Percentiles rank a stretch among this genome's conserved stretches.
Evolutionary conservation across 2,797 vertebrate genomes (phyloP).

Genomic region (Heteromormyrus szaboi): DNA sequence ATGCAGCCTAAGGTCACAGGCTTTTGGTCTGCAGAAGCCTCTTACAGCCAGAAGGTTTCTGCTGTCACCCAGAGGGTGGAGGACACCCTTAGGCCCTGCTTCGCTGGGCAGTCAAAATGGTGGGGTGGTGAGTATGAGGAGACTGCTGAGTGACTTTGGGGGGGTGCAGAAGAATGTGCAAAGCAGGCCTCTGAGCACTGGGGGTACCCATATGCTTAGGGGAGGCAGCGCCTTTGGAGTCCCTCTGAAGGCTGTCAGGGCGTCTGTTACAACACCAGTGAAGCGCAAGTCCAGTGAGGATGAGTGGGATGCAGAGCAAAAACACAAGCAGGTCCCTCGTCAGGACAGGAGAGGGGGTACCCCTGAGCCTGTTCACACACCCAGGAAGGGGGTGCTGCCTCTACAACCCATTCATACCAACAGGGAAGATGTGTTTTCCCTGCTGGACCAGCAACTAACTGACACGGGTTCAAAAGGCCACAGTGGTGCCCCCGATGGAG

Average conservation of each 20-base stretch:
- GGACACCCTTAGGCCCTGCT: constrained; percentile 22
- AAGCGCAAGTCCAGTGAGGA: neutral
- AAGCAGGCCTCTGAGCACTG: constrained; percentile 11
- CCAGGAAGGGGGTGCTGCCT: constrained; percentile 18
- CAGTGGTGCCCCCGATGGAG: neutral
- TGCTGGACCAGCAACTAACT: constrained; percentile 36
- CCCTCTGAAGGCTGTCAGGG: constrained; percentile 21
- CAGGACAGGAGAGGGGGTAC: neutral
- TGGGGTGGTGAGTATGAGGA: constrained; percentile 37
- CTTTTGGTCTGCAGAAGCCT: constrained; percentile 21
- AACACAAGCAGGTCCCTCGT: constrained; percentile 6
- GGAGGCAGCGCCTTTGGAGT: constrained; percentile 2
- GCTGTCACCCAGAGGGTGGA: constrained; percentile 14
- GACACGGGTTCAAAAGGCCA: neutral
- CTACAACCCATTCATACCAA: constrained; percentile 19
- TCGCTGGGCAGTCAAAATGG: constrained; percentile 13
- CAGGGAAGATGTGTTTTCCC: constrained; percentile 29
- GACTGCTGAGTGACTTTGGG: constrained; percentile 48
- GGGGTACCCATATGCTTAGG: neutral
- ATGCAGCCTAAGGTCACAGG: constrained; percentile 43
- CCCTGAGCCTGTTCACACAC: constrained; percentile 1
- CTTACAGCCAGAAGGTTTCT: constrained; percentile 22
- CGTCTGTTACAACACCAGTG: neutral
- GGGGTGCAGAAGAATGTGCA: constrained; percentile 42
- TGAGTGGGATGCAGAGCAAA: constrained; percentile 21